Evolutionary conservation across 2,797 vertebrate genomes (phyloP).

Genomic region (Gallinago stenura): DNA sequence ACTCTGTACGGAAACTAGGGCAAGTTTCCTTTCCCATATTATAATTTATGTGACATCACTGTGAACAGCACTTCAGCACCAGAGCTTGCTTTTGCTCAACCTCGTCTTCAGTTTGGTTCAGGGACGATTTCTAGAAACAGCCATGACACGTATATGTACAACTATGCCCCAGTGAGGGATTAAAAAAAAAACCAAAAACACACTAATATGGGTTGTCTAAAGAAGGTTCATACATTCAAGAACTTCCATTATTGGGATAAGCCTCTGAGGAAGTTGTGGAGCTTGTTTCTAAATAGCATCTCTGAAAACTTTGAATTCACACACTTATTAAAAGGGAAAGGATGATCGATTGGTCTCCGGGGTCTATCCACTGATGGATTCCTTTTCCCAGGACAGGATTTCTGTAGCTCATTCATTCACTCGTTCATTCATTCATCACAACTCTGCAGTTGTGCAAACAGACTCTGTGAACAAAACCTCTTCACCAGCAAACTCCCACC

Average conservation of each 20-base stretch:
- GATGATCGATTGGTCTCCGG: background rate
- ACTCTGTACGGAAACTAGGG: background rate
- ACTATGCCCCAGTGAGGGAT: background rate
- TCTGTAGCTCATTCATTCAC: slow-evolving; percentile 21
- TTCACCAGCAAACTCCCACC: slow-evolving; percentile 18
- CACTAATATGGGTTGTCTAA: background rate
- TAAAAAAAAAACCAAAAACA: background rate
- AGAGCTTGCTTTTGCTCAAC: background rate
- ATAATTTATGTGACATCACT: background rate
- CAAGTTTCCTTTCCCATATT: background rate
- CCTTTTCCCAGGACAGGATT: background rate
- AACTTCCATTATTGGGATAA: background rate
- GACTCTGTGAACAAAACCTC: slow-evolving; percentile 53
- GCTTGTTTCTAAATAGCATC: background rate
- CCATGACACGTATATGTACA: background rate
- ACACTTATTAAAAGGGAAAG: background rate
- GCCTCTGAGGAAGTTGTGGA: background rate
- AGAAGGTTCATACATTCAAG: background rate
- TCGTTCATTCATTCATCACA: slow-evolving; percentile 10
- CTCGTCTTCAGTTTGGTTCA: background rate
- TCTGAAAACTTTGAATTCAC: background rate
- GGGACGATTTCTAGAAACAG: background rate
- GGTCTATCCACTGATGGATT: background rate
- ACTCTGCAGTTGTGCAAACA: slow-evolving; percentile 6
- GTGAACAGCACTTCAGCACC: background rate